These are phyloP conservation scores for Holacanthus passer DNA, from an alignment of 2,113 vertebrate species.

Conservation along the genomic window DNA sequence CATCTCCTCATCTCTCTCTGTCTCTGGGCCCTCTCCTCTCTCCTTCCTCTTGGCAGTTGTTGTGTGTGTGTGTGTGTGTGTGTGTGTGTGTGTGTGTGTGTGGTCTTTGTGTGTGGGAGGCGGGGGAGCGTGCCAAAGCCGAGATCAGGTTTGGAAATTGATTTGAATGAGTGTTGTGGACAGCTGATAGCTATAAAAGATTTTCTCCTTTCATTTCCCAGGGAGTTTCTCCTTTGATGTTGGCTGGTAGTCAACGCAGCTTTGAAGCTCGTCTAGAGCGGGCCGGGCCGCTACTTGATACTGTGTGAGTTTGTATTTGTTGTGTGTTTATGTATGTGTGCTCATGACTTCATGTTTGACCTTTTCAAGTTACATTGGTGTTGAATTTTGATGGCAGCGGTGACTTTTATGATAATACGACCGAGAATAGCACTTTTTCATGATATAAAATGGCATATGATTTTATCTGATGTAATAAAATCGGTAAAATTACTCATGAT, in stretches of 20 bases:
- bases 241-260: constrained; percentile 68
- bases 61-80: constrained; percentile 25
- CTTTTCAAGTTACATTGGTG: constrained; percentile 37
- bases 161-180: constrained; percentile 84
- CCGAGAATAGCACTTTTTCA: background rate
- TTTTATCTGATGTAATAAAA: constrained; percentile 34
- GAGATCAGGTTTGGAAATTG: constrained; percentile 85
- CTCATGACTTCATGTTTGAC: constrained; percentile 52
- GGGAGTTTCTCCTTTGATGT: constrained; percentile 82
- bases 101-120: constrained; percentile 45
- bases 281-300: constrained; percentile 49
- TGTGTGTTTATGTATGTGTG: constrained; percentile 46
- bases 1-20: constrained; percentile 52
- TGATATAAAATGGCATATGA: background rate
- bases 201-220: constrained; percentile 80
- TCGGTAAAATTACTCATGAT: constrained; percentile 2
- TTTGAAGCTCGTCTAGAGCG: constrained; percentile 70
- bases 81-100: constrained; percentile 13
- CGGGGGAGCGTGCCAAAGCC: constrained; percentile 71
- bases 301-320: constrained; percentile 56
- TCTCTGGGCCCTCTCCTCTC: constrained; percentile 52
- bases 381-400: constrained; percentile 13
- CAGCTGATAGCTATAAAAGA: constrained; percentile 84
- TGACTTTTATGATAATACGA: background rate
- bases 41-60: constrained; percentile 58